Conservation (phyloP, 2,113 vertebrate species). For the Xenus cinereus region DNA sequence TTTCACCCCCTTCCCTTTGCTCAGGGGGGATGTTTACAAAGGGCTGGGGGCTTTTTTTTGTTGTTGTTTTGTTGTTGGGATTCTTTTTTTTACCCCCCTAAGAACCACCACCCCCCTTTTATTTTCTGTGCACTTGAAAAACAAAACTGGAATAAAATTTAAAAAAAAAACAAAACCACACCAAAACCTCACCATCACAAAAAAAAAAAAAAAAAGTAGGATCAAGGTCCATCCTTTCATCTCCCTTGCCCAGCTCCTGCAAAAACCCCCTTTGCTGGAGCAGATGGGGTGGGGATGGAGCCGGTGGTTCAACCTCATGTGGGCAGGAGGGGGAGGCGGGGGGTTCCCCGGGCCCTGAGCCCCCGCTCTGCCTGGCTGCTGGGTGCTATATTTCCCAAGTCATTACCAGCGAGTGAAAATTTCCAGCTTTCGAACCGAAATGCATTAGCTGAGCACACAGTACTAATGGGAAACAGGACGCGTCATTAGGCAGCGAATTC, state of each 20-base stretch:
- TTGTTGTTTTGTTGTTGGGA: constrained; percentile 7
- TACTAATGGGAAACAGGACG: constrained; percentile 77
- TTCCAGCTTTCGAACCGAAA: constrained; percentile 66
- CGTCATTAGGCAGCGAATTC: constrained; percentile 69
- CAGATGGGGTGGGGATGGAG: neutral
- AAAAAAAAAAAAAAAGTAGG: neutral
- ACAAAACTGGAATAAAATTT: neutral
- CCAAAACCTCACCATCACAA: too few species aligned
- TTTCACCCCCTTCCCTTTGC: constrained; percentile 65
- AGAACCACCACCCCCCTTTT: neutral
- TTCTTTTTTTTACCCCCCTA: neutral
- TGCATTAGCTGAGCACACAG: constrained; percentile 84
- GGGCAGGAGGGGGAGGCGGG: neutral
- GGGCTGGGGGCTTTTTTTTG: constrained; percentile 18
- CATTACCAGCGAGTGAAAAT: constrained; percentile 80
- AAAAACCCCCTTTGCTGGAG: neutral
- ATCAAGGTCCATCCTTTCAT: neutral
- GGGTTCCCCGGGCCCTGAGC: neutral
- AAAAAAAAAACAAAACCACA: neutral
- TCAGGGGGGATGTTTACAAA: constrained; percentile 64
- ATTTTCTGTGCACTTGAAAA: neutral
- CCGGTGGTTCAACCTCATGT: accelerated
- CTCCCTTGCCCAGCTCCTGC: neutral
- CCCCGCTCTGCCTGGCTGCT: neutral
- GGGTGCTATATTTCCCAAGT: constrained; percentile 82